Evolutionary conservation across 2,797 vertebrate genomes (phyloP).

Genomic region (Sebastiscus tertius): DNA sequence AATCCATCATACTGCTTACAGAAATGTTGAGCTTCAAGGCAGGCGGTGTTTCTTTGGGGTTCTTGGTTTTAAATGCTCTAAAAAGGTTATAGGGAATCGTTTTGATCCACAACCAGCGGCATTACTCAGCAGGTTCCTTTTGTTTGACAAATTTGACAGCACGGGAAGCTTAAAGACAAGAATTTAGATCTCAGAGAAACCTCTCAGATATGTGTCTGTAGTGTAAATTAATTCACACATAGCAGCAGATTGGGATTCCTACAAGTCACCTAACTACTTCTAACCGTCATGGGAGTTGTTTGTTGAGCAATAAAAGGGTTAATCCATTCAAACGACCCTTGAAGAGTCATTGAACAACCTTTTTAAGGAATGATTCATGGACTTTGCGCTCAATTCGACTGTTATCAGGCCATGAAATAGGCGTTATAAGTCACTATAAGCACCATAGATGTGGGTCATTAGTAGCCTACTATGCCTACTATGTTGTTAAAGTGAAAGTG

Average conservation of each 20-base stretch:
- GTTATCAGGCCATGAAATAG: too few species aligned
- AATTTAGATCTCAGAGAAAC: neutral
- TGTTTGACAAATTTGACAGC: neutral
- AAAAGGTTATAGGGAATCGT: neutral
- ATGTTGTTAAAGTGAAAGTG: too few species aligned
- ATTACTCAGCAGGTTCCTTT: neutral
- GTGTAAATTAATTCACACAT: neutral
- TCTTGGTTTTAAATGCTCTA: neutral
- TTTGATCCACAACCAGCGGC: neutral
- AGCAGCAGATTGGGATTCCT: neutral
- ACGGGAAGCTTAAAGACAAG: neutral
- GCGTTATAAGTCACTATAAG: too few species aligned
- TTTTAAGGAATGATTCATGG: neutral
- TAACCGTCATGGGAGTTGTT: neutral
- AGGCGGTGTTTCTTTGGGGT: neutral
- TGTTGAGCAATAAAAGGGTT: neutral
- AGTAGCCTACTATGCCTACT: too few species aligned
- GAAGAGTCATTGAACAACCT: neutral
- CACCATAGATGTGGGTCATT: too few species aligned
- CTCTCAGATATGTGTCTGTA: neutral
- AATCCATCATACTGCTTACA: neutral
- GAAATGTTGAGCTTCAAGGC: neutral
- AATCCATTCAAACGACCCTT: neutral
- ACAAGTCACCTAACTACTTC: neutral
- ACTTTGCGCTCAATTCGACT: neutral